Evolutionary conservation across 23 tunicate genomes (phyloP), one percentile per base, ranked within the genome.

Genomic region (Ciona savignyi): DNA sequence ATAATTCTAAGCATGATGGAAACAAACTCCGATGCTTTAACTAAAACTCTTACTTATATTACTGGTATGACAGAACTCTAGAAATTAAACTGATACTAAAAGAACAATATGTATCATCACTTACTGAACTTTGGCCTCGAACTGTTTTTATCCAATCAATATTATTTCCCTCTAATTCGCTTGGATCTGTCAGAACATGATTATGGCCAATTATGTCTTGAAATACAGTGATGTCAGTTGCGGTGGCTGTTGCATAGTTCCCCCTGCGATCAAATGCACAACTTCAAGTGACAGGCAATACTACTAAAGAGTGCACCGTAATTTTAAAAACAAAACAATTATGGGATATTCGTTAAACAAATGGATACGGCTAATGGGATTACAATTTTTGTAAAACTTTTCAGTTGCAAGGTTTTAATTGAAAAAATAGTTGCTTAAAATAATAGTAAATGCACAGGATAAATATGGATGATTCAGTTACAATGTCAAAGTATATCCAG

Each of bases 101-200:
- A 51, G 56, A 19, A 56, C 23, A 9, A 23, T 15, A 51, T 70
- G 0, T 70, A 23, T n/a, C 21, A 22, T 64, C 21, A 26, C 73
- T 4, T 30, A 76, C 88, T 60, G 49, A 65, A 70, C 98, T 86
- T 85, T 93, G 87, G 0, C 98, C 98, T 60, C 85, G 35, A 0
- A 93, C 95, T 30, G 84, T 86, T 29, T 66, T 67, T 69, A 93
- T 35, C 98, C 98, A 93, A 63, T 93, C 98, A 0, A 69, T 67
- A 74, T 93, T 93, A 67, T 73, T 65, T 32, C 74, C 35, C 33
- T 78, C 85, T 29, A 86, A 31, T 27, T 87, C 94, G 51, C 62
- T 23, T 30, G 66, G 70, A 73, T 82, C 95, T 1, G 85, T 68
- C 1, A 93, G 35, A 63, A 90, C 85, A 61, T 81, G 73, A 34